phyloP scores from a whole-genome alignment of 2,113 vertebrate species.

The Phyllopteryx taeniolatus region DNA sequence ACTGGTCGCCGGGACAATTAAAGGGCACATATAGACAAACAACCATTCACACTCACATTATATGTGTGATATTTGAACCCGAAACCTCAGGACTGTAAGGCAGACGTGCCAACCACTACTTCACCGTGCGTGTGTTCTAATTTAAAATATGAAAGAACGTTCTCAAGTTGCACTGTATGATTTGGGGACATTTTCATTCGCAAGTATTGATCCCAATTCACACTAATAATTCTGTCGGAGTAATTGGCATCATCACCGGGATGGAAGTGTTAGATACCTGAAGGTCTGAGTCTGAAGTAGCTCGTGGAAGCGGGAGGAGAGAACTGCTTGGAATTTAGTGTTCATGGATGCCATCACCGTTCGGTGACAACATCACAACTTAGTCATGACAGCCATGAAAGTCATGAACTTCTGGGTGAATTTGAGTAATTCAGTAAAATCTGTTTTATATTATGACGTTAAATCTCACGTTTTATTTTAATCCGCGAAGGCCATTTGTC shows the following conservation, averaged over 20 bases:
- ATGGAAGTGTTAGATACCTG: constrained; percentile 20
- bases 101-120: too few species aligned
- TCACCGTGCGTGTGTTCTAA: too few species aligned
- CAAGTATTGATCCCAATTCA: constrained; percentile 3
- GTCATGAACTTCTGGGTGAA: neutral
- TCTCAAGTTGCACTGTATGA: neutral
- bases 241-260: constrained; percentile 20
- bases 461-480: constrained; percentile 11
- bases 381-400: neutral
- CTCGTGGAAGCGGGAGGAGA: neutral
- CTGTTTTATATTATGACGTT: constrained; percentile 29
- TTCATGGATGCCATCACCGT: neutral
- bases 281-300: constrained; percentile 5
- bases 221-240: constrained; percentile 7
- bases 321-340: neutral
- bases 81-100: too few species aligned
- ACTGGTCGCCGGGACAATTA: neutral
- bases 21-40: neutral
- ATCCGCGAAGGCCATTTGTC: neutral
- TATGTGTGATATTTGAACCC: too few species aligned
- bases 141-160: too few species aligned
- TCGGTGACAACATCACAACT: constrained; percentile 4
- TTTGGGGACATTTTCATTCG: constrained; percentile 1
- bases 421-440: constrained; percentile 9
- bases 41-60: too few species aligned